Evolutionary conservation across 2,888 invertebrate species (phyloP).

Genomic region (Napeogenes sylphis): DNA sequence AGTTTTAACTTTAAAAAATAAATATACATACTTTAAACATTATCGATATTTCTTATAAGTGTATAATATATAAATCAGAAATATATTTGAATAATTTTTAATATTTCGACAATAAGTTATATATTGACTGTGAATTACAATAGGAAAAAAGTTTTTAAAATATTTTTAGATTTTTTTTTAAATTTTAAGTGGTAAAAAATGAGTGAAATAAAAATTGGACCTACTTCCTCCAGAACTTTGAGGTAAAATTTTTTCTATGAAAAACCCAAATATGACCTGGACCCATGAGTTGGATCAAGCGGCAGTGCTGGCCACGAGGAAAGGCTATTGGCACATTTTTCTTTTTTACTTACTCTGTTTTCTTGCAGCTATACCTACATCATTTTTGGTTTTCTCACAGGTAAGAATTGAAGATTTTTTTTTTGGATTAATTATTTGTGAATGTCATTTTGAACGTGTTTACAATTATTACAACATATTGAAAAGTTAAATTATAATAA

Average conservation of each 20-base stretch:
- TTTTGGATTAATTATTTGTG: not conserved
- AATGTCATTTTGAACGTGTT: not conserved
- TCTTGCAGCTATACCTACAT: slow-evolving; percentile 81
- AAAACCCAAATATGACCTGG: slow-evolving; percentile 44
- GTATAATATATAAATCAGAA: too few species aligned
- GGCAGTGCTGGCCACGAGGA: slow-evolving; percentile 77
- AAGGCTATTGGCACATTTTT: slow-evolving; percentile 80
- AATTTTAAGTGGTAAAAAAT: not conserved
- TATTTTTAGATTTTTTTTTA: not conserved
- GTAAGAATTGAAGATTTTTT: slow-evolving; percentile 44
- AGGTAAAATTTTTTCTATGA: slow-evolving; percentile 23
- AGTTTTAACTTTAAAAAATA: too few species aligned
- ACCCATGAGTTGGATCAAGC: slow-evolving; percentile 77
- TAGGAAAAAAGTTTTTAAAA: not conserved
- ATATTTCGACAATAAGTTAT: too few species aligned
- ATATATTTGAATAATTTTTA: too few species aligned
- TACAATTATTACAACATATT: not conserved
- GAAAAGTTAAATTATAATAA: too few species aligned
- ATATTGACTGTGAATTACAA: too few species aligned
- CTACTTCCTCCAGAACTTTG: slow-evolving; percentile 1
- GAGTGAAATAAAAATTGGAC: not conserved
- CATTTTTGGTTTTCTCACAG: slow-evolving; percentile 82
- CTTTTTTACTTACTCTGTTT: slow-evolving; percentile 81
- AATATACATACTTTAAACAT: too few species aligned
- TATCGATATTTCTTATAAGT: too few species aligned